Conservation (phyloP, 1,140 invertebrate species). For the Thereuonema tuberculata region DNA sequence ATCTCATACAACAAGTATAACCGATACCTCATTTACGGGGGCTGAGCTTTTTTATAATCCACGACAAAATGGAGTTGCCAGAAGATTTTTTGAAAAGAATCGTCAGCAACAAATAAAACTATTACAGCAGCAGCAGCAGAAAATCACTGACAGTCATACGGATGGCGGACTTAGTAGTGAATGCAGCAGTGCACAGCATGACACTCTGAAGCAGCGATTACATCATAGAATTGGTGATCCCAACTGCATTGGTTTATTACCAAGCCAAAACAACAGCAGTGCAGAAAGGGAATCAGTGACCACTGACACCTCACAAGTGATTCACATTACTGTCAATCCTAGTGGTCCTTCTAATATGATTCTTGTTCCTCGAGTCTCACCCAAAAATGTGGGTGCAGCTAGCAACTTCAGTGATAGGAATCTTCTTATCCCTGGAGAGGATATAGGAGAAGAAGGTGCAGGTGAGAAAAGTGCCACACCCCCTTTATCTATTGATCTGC, state of each 20-base stretch:
- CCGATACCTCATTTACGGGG: slow-evolving; percentile 24
- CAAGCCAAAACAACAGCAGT: background rate
- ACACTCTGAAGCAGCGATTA: background rate
- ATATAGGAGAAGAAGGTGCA: background rate
- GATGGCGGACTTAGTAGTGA: background rate
- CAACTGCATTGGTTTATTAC: background rate
- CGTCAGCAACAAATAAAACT: slow-evolving; percentile 3
- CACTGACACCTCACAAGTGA: background rate
- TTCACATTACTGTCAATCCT: background rate
- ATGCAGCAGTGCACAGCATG: background rate
- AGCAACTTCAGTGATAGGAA: background rate
- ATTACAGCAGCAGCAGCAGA: background rate
- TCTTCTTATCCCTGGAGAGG: background rate
- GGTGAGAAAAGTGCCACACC: no score
- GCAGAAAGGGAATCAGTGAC: background rate
- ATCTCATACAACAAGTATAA: slow-evolving; percentile 21
- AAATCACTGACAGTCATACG: background rate
- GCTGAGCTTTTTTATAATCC: slow-evolving; percentile 83
- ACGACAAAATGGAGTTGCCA: slow-evolving; percentile 81
- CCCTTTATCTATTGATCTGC: background rate
- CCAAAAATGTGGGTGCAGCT: background rate
- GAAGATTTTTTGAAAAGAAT: slow-evolving; percentile 78
- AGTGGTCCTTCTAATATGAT: background rate
- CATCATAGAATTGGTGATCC: background rate
- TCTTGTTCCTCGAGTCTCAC: background rate